Evolutionary conservation across 2,888 invertebrate genomes (phyloP).

Genomic region (Vesta saturnalis): DNA sequence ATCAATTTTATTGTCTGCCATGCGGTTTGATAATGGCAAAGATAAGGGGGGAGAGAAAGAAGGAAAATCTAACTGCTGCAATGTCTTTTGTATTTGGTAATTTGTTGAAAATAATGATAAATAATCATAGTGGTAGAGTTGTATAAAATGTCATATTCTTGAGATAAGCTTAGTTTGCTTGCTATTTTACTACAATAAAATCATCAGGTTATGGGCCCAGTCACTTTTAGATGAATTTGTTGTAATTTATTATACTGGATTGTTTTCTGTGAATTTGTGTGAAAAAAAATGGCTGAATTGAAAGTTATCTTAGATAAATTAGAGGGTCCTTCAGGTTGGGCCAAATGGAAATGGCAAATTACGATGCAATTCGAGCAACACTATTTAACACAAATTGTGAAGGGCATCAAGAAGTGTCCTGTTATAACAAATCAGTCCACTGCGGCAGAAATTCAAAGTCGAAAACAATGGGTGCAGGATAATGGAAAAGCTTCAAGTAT

Average conservation of each 20-base stretch:
- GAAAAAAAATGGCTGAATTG: neutral
- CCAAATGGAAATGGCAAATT: neutral
- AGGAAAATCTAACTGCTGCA: neutral
- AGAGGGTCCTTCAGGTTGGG: too few relatives aligned
- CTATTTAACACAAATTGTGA: neutral
- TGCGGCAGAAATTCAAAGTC: neutral
- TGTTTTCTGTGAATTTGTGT: neutral
- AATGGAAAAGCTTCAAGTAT: too few relatives aligned
- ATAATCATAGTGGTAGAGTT: too few relatives aligned
- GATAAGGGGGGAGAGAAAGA: neutral
- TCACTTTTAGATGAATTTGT: neutral
- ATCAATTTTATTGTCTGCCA: neutral
- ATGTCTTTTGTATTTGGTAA: too few relatives aligned
- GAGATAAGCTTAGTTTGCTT: too few relatives aligned
- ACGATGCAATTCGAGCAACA: neutral
- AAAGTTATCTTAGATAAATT: neutral
- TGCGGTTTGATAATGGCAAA: neutral
- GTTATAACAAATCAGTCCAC: too few relatives aligned
- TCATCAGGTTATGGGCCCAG: conserved; percentile 1
- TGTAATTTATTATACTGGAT: neutral
- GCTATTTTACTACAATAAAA: neutral
- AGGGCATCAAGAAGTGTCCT: too few relatives aligned
- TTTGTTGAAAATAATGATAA: too few relatives aligned
- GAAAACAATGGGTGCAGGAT: too few relatives aligned
- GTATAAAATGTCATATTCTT: too few relatives aligned